These are phyloP conservation scores for Ectropis crepuscularia DNA, from an alignment of 2,888 invertebrate genomes.

Conservation along the genomic window DNA sequence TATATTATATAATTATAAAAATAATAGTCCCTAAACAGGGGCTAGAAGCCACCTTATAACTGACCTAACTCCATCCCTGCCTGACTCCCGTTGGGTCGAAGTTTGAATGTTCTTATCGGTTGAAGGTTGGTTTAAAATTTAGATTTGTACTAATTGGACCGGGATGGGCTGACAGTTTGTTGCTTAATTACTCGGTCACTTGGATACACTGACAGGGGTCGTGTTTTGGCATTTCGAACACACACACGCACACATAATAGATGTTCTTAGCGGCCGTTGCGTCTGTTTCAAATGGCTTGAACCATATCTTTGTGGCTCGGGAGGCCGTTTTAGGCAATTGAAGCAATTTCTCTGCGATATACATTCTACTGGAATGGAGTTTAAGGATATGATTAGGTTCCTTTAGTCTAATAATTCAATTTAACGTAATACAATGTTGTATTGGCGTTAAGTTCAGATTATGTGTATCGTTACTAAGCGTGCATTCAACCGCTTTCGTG, in stretches of 20 bases:
- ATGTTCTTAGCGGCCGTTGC: background rate
- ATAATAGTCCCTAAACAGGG: background rate
- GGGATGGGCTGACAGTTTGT: slow-evolving; percentile 33
- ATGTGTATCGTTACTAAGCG: no score
- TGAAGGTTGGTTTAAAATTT: slow-evolving; percentile 38
- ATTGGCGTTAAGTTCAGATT: no score
- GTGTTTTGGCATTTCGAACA: slow-evolving; percentile 20
- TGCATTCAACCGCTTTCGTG: no score
- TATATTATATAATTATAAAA: no score
- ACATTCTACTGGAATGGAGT: slow-evolving; percentile 1
- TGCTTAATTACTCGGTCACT: slow-evolving; percentile 31
- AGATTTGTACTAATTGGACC: slow-evolving; percentile 34
- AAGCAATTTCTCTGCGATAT: slow-evolving; percentile 8
- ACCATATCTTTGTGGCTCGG: background rate
- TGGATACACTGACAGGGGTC: slow-evolving; percentile 26
- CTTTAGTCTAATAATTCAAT: no score
- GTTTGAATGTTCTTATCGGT: slow-evolving; percentile 43
- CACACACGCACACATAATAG: slow-evolving; percentile 2
- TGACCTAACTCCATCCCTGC: slow-evolving; percentile 1
- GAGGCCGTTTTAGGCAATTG: slow-evolving; percentile 10
- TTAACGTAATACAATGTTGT: no score
- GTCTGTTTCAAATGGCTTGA: slow-evolving; percentile 3
- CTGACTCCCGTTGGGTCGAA: slow-evolving; percentile 34
- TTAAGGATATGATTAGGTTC: background rate
- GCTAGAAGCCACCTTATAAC: slow-evolving; percentile 1